phyloP scores from a whole-genome alignment of 2,797 vertebrate species.

The Kryptopterus vitreolus region DNA sequence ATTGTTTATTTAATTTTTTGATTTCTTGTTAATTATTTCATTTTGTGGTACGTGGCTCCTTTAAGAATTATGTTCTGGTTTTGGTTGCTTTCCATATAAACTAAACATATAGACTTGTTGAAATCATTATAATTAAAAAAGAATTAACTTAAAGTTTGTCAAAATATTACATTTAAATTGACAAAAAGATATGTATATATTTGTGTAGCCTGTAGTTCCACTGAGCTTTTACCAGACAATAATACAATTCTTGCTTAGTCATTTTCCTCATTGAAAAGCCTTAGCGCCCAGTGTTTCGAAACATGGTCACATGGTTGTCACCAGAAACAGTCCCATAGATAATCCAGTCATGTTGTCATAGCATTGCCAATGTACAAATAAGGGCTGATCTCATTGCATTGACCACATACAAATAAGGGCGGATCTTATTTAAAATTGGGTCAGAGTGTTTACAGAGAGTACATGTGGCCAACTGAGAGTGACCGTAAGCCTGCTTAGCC shows the following conservation, averaged over 20 bases:
- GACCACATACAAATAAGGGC: conserved; percentile 36
- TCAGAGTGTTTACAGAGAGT: conserved; percentile 28
- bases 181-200: background rate
- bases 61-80: too few relatives aligned
- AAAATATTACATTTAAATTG: background rate
- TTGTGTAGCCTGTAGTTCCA: background rate
- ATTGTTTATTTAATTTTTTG: too few relatives aligned
- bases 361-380: conserved; percentile 24
- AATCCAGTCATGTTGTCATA: conserved; percentile 30
- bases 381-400: conserved; percentile 35
- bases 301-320: conserved; percentile 3
- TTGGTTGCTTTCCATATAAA: too few relatives aligned
- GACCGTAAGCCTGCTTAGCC: conserved; percentile 13
- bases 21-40: too few relatives aligned
- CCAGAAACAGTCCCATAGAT: conserved; percentile 26
- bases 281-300: background rate
- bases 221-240: background rate
- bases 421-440: conserved; percentile 31
- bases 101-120: too few relatives aligned
- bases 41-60: too few relatives aligned
- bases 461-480: conserved; percentile 24
- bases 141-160: background rate
- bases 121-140: background rate
- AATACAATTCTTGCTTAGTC: conserved; percentile 7
- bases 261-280: conserved; percentile 24